These are phyloP conservation scores for Bovichtus variegatus DNA, from an alignment of 2,797 vertebrate genomes.

Conservation along the genomic window DNA sequence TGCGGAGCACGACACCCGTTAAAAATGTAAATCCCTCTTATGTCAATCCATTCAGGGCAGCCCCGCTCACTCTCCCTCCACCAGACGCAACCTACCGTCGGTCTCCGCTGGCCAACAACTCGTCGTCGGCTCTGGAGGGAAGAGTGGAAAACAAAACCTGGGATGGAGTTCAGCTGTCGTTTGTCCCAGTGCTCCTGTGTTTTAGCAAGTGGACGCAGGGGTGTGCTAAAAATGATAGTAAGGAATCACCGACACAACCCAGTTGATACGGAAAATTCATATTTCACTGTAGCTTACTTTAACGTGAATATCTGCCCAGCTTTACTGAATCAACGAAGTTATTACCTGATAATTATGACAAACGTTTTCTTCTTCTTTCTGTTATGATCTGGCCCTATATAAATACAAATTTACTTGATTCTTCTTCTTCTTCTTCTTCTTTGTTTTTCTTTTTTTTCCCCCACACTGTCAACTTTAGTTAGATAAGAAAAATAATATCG, in stretches of 20 bases:
- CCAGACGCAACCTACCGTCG: slow-evolving; percentile 78
- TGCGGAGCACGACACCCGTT: slow-evolving; percentile 64
- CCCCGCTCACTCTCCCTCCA: slow-evolving; percentile 77
- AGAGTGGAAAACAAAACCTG: slow-evolving; percentile 76
- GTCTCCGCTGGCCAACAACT: slow-evolving; percentile 68
- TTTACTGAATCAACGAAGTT: no score
- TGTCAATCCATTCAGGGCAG: slow-evolving; percentile 79
- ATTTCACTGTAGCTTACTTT: no score
- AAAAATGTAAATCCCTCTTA: slow-evolving; percentile 79
- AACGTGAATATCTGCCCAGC: no score
- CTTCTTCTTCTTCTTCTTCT: no score
- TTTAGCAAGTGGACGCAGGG: not conserved
- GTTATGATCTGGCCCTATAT: no score
- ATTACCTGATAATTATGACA: no score
- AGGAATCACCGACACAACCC: not conserved
- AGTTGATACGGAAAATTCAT: no score
- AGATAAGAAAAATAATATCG: no score
- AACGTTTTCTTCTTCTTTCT: no score
- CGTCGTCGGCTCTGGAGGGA: slow-evolving; percentile 71
- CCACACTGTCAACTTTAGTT: no score
- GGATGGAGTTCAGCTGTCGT: slow-evolving; percentile 61
- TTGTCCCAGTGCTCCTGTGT: not conserved
- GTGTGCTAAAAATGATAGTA: not conserved
- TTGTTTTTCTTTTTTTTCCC: no score
- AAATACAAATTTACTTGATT: no score